Conservation (phyloP, 1,140 invertebrate genomes). For the Ceratoteleas bidentatus region DNA sequence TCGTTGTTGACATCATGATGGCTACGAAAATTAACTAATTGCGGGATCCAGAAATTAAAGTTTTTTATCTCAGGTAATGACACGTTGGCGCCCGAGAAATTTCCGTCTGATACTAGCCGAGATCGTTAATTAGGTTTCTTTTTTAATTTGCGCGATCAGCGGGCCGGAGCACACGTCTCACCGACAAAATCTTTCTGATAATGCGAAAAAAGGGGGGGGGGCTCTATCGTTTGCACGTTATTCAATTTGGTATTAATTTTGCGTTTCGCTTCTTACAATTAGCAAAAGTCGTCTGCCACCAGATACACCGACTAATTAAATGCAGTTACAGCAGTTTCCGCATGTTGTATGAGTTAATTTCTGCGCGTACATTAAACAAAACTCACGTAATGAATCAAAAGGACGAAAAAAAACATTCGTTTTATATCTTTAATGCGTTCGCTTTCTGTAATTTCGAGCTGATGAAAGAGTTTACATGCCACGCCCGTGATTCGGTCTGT, state of each 20-base stretch:
- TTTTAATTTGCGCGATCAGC: no score
- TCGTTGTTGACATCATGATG: conserved; percentile 66
- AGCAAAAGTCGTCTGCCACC: conserved; percentile 2
- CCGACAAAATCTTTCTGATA: no score
- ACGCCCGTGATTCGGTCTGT: no score
- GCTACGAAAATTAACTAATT: conserved; percentile 65
- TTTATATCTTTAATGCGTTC: not conserved
- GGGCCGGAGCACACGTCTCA: no score
- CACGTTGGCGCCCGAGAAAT: conserved; percentile 17
- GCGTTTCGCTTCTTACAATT: not conserved
- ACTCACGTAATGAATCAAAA: conserved; percentile 10
- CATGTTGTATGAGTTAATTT: conserved; percentile 19
- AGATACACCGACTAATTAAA: conserved; percentile 22
- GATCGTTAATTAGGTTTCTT: not conserved
- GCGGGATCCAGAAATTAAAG: conserved; percentile 55
- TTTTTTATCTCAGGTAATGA: conserved; percentile 52
- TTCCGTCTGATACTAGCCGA: not conserved
- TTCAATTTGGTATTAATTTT: conserved; percentile 13
- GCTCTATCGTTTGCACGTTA: not conserved
- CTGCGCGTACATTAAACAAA: conserved; percentile 9
- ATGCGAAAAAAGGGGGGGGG: no score
- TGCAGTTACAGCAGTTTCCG: conserved; percentile 14
- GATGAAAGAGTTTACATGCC: not conserved
- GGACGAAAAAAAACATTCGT: conserved; percentile 1
- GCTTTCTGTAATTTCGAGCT: not conserved